phyloP scores from a whole-genome alignment of 2,797 vertebrate genomes.

The Babyrousa celebensis region DNA sequence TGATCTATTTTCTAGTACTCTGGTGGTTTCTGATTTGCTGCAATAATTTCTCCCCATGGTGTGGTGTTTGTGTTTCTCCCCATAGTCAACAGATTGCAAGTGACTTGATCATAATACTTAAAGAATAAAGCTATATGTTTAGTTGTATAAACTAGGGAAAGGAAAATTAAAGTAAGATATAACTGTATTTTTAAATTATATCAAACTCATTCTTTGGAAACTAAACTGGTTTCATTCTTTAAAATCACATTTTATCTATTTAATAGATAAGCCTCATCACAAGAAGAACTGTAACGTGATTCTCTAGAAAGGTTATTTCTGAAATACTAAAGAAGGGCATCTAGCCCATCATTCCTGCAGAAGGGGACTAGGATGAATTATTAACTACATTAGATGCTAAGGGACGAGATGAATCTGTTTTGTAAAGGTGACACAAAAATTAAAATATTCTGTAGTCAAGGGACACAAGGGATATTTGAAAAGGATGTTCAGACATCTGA shows the following conservation, averaged over 20 bases:
- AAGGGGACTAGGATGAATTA: slow-evolving; percentile 66
- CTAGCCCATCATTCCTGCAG: background rate
- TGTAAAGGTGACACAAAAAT: slow-evolving; percentile 62
- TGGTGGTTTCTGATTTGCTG: background rate
- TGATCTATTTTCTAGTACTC: background rate
- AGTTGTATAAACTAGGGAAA: background rate
- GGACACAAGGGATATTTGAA: slow-evolving; percentile 40
- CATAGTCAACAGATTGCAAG: background rate
- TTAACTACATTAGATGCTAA: slow-evolving; percentile 47
- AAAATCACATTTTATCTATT: slow-evolving; percentile 33
- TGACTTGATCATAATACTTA: background rate
- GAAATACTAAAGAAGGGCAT: slow-evolving; percentile 64
- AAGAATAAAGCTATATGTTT: background rate
- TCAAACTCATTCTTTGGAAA: slow-evolving; percentile 17
- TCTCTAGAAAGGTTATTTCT: slow-evolving; percentile 70
- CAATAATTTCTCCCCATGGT: background rate
- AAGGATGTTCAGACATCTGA: slow-evolving; percentile 54
- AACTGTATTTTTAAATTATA: slow-evolving; percentile 43
- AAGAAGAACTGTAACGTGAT: background rate
- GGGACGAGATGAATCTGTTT: slow-evolving; percentile 48
- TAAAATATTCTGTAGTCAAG: slow-evolving; percentile 70
- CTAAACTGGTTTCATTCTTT: slow-evolving; percentile 16
- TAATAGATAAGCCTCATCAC: slow-evolving; percentile 16
- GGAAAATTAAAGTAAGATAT: background rate
- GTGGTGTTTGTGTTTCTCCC: background rate